Percentiles rank a stretch among this genome's conserved stretches.
Evolutionary conservation across 2,113 vertebrate species (phyloP).

Genomic region (Ptyas mucosa): DNA sequence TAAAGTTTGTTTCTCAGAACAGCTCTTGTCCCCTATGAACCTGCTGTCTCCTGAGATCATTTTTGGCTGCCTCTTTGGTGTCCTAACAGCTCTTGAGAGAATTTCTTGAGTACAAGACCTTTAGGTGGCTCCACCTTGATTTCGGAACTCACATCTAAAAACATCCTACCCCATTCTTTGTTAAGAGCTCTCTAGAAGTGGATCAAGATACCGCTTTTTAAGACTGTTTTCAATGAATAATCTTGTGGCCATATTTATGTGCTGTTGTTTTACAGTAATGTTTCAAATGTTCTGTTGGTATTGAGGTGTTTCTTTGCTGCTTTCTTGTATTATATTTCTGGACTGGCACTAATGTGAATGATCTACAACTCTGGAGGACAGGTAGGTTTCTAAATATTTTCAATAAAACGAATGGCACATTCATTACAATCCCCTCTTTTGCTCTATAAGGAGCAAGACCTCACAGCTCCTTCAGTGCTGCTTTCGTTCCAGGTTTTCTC

Average conservation of each 20-base stretch:
- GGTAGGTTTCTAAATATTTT: not conserved
- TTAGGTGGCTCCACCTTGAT: not conserved
- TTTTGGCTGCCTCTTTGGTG: not conserved
- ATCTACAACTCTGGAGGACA: not conserved
- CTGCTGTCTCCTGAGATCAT: not conserved
- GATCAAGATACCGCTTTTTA: not conserved
- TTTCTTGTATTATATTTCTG: not conserved
- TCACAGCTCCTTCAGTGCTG: not conserved
- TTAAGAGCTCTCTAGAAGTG: not conserved
- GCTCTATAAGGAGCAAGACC: not conserved
- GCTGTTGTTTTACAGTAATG: not conserved
- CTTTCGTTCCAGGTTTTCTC: not conserved
- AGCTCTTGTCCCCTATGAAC: not conserved
- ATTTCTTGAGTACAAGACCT: not conserved
- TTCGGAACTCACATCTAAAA: not conserved
- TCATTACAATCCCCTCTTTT: not conserved
- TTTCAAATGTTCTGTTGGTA: not conserved
- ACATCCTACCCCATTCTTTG: not conserved
- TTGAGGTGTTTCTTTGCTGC: not conserved
- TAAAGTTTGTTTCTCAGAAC: not conserved
- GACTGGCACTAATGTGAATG: not conserved
- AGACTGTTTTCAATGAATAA: not conserved
- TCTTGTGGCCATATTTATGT: not conserved
- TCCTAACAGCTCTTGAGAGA: not conserved
- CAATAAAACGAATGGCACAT: not conserved